Percentiles rank a stretch among this genome's conserved stretches.
Conservation (phyloP, 2,888 invertebrate species). For the Cylloceria caligata region DNA sequence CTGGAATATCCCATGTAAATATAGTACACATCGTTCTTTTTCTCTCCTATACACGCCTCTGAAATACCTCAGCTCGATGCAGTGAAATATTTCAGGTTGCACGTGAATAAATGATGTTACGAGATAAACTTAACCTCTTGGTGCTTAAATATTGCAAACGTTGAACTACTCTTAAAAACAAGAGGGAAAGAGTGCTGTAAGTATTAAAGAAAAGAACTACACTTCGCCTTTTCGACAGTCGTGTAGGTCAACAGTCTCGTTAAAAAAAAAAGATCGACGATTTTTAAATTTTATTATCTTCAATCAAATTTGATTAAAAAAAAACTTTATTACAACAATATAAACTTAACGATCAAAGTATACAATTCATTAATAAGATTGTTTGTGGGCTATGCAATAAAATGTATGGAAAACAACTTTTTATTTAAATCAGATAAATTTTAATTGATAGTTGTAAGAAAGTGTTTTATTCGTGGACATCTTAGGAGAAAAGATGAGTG, state of each 20-base stretch:
- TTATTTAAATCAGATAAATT: neutral
- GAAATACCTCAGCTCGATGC: slow-evolving; percentile 9
- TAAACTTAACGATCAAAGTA: no score
- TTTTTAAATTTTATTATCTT: no score
- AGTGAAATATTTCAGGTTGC: slow-evolving; percentile 58
- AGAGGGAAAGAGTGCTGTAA: neutral
- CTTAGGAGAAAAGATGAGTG: no score
- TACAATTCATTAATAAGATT: neutral
- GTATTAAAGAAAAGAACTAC: neutral
- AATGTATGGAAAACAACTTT: neutral
- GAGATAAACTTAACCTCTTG: slow-evolving; percentile 64
- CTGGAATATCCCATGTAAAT: no score
- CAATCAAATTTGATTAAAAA: no score
- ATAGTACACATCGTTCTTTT: neutral
- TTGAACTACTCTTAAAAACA: slow-evolving; percentile 44
- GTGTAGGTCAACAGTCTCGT: neutral
- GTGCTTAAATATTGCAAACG: slow-evolving; percentile 63
- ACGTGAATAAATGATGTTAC: slow-evolving; percentile 61
- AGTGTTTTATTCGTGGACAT: no score
- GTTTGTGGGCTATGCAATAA: no score
- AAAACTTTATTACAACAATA: neutral
- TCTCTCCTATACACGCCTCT: slow-evolving; percentile 7
- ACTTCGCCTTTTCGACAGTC: neutral
- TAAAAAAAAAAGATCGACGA: neutral
- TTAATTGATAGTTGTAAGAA: no score